Evolutionary conservation across 2,888 invertebrate genomes (phyloP).

Genomic region (Nemotelus nigrinus): DNA sequence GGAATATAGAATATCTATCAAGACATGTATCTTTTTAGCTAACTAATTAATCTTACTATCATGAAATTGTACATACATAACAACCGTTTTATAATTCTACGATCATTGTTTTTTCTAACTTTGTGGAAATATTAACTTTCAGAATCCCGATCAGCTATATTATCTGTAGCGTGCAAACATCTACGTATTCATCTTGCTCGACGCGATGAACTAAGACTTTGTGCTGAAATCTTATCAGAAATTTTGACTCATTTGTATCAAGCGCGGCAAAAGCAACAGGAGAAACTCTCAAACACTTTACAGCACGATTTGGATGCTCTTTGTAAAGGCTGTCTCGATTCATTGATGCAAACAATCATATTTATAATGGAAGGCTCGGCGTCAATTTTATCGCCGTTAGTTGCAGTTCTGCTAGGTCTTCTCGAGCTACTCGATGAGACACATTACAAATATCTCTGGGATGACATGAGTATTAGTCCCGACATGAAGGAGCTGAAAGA

Average conservation of each 20-base stretch:
- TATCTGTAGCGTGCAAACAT: constrained; percentile 86
- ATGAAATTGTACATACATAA: no score
- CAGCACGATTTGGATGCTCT: constrained; percentile 86
- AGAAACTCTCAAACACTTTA: constrained; percentile 65
- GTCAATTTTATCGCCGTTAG: constrained; percentile 77
- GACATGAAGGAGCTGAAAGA: constrained; percentile 86
- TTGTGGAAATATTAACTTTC: constrained; percentile 53
- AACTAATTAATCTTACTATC: neutral
- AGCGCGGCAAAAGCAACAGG: constrained; percentile 66
- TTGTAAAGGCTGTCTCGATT: constrained; percentile 82
- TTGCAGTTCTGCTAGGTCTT: constrained; percentile 85
- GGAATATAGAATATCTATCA: no score
- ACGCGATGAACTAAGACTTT: constrained; percentile 82
- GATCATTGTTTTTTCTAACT: no score
- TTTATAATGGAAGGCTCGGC: constrained; percentile 82
- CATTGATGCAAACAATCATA: constrained; percentile 85
- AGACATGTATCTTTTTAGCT: neutral
- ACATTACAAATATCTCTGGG: constrained; percentile 89
- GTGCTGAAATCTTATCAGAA: constrained; percentile 88
- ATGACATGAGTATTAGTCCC: constrained; percentile 74
- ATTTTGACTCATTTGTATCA: constrained; percentile 73
- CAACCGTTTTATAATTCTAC: no score
- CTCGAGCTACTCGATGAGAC: constrained; percentile 87
- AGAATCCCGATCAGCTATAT: constrained; percentile 86
- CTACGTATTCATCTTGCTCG: constrained; percentile 83